Percentiles rank a stretch among this genome's conserved stretches.
phyloP scores from a whole-genome alignment of 2,113 vertebrate genomes.

The Poeciliopsis turrubarensis region DNA sequence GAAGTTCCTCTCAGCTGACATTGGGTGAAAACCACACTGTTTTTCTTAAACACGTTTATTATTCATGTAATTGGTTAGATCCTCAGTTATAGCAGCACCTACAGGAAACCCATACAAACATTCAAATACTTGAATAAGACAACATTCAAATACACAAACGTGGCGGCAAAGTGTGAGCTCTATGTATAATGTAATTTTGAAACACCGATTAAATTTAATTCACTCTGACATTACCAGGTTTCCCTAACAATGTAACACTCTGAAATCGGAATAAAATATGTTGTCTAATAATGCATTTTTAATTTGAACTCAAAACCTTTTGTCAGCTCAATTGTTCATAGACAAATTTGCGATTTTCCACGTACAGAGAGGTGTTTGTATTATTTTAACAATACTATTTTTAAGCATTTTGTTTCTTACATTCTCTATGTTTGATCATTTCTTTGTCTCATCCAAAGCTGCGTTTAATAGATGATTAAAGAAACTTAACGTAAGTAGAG shows the following conservation, averaged over 20 bases:
- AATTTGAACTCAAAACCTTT: background rate
- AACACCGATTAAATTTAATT: too few species aligned
- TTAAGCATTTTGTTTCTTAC: background rate
- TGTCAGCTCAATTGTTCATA: background rate
- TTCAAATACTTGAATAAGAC: too few species aligned
- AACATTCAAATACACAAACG: too few species aligned
- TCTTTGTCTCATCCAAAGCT: constrained; percentile 13
- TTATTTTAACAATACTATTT: background rate
- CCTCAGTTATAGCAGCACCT: too few species aligned
- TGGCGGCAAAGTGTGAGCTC: too few species aligned
- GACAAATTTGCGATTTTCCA: background rate
- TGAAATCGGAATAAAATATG: background rate
- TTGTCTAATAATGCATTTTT: background rate
- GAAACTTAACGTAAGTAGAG: constrained; percentile 1
- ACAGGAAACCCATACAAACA: too few species aligned
- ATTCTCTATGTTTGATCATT: background rate
- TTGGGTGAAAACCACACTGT: too few species aligned
- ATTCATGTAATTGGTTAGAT: background rate
- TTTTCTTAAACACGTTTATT: too few species aligned
- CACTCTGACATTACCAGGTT: too few species aligned
- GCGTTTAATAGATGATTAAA: constrained; percentile 34
- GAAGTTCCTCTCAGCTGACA: too few species aligned
- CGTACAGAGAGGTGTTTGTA: background rate
- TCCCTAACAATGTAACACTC: background rate
- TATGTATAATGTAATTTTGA: too few species aligned